These are phyloP conservation scores for Lagria hirta DNA, from an alignment of 2,888 invertebrate species.

Conservation along the genomic window DNA sequence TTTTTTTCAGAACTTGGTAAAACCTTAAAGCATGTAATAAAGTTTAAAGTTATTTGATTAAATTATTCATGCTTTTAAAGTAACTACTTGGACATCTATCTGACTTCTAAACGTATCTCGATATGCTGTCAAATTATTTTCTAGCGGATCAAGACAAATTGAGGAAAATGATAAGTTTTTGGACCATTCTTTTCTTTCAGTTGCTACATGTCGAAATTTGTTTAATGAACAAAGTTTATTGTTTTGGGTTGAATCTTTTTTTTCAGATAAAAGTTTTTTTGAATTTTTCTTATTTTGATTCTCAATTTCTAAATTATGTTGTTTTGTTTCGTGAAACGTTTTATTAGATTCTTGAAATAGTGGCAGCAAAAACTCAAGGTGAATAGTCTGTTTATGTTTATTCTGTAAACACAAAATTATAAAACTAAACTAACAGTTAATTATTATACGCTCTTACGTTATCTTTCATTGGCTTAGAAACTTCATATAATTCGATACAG, in stretches of 20 bases:
- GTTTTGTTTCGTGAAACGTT: too few relatives aligned
- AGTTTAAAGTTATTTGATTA: conserved; percentile 5
- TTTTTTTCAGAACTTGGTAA: conserved; percentile 19
- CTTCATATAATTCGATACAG: conserved; percentile 57
- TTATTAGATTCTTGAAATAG: conserved; percentile 59
- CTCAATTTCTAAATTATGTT: too few relatives aligned
- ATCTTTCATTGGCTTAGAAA: conserved; percentile 58
- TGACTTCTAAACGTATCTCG: conserved; percentile 60
- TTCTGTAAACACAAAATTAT: conserved; percentile 32
- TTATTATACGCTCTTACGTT: too few relatives aligned
- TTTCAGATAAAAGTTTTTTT: too few relatives aligned
- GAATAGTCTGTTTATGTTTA: conserved; percentile 52
- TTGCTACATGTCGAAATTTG: too few relatives aligned
- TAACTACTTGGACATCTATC: conserved; percentile 58
- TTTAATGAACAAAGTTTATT: too few relatives aligned
- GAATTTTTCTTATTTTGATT: too few relatives aligned
- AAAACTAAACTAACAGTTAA: conserved; percentile 24
- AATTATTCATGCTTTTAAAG: conserved; percentile 53
- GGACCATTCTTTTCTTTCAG: conserved; percentile 57
- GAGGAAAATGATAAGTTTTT: conserved; percentile 59
- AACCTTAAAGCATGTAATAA: conserved; percentile 9
- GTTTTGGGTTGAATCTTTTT: too few relatives aligned
- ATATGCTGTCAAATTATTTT: conserved; percentile 56
- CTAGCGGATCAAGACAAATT: too few relatives aligned
- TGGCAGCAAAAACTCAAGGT: conserved; percentile 59